These are phyloP conservation scores for Galleria mellonella DNA, from an alignment of 1,140 invertebrate species.

Conservation along the genomic window DNA sequence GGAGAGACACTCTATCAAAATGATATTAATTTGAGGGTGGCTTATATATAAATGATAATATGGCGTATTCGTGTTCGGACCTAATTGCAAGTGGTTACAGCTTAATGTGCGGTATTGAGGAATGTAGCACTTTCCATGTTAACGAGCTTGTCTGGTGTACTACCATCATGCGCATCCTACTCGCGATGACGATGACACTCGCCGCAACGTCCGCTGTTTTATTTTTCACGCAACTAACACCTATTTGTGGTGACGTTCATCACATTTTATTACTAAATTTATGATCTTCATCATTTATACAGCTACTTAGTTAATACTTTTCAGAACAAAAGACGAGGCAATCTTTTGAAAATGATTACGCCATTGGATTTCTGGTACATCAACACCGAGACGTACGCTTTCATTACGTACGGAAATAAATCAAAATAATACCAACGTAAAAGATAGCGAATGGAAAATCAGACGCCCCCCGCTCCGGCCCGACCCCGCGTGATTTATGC, in stretches of 20 bases:
- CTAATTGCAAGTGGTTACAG: conserved; percentile 33
- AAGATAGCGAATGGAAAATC: conserved; percentile 69
- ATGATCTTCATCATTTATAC: conserved; percentile 19
- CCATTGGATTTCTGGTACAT: conserved; percentile 39
- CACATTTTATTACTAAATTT: conserved; percentile 35
- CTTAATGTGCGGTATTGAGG: conserved; percentile 38
- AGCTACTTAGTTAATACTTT: conserved; percentile 25
- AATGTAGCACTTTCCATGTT: conserved; percentile 40
- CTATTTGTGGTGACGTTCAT: conserved; percentile 43
- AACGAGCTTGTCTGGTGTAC: conserved; percentile 32
- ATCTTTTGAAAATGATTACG: conserved; percentile 31
- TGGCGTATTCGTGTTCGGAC: background rate
- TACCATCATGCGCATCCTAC: conserved; percentile 19
- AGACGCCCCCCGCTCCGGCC: conserved; percentile 32
- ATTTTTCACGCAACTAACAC: conserved; percentile 33
- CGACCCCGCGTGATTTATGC: conserved; percentile 52
- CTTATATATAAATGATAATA: too few species aligned
- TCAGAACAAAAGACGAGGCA: conserved; percentile 8
- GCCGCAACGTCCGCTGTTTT: conserved; percentile 33
- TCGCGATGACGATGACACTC: conserved; percentile 1
- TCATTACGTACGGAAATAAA: conserved; percentile 63
- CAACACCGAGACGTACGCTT: conserved; percentile 56
- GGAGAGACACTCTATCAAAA: too few species aligned
- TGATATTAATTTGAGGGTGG: too few species aligned
- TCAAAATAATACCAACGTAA: conserved; percentile 67